Conservation (phyloP, 2,113 vertebrate genomes). For the Nyctibius bracteatus region DNA sequence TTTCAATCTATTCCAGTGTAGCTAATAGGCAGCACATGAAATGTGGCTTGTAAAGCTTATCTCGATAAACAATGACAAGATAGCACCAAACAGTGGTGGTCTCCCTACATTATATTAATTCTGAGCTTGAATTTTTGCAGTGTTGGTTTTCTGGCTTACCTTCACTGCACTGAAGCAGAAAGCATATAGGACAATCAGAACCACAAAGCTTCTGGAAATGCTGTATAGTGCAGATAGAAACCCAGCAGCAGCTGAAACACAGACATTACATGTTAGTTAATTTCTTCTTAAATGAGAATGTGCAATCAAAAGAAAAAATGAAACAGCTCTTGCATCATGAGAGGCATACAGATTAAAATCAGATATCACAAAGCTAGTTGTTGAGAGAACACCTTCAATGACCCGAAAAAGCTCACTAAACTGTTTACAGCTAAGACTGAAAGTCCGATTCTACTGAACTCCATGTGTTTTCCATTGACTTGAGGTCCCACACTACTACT, state of each 20-base stretch:
- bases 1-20: background rate
- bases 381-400: background rate
- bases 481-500: background rate
- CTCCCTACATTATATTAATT: background rate
- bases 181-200: conserved; percentile 80
- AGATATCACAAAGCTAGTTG: background rate
- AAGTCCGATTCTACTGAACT: background rate
- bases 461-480: background rate
- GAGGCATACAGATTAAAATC: background rate
- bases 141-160: conserved; percentile 70
- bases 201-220: conserved; percentile 81
- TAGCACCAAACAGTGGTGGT: background rate
- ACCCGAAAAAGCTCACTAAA: background rate
- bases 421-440: background rate
- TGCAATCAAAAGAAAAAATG: background rate
- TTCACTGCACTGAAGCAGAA: conserved; percentile 93
- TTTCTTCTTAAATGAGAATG: background rate
- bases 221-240: conserved; percentile 85
- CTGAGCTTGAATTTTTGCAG: background rate
- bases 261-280: background rate
- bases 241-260: conserved; percentile 85
- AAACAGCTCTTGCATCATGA: background rate
- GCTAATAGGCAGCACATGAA: background rate
- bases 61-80: background rate
- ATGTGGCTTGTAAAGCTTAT: background rate